Base-by-base conservation (phyloP, 2,113 vertebrate genomes). In the Dolichotis patagonum region DNA sequence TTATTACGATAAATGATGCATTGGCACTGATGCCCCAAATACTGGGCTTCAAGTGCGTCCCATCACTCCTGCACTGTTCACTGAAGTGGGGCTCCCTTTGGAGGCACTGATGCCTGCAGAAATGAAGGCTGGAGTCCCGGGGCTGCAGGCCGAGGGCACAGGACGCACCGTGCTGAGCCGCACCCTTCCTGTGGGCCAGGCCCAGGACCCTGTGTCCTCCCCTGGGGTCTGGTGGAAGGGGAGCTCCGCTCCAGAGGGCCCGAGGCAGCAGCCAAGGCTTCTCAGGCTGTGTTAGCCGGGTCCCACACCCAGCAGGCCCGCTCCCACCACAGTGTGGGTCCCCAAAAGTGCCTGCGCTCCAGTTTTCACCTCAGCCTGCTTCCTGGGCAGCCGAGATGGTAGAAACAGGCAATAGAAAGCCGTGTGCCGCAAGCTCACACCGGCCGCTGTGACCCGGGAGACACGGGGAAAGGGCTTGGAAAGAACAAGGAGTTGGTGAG, bases 291-390 rank as follows among this genome's bases (percentile, higher is more conserved):
- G 16, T 43, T 32, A 46, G 46, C 19, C 35, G 32, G 14, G 4
- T 78, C 26, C 26, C 28, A 22, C 2, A 56, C 32, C 69, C 49
- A 1, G 0, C 2, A 1, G 1, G 11, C 60, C 19, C 19, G 17
- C 20, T 38, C 32, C 3, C 58, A 30, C 17, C 10, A 28, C 10
- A 28, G 5, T 13, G 1, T 43, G 28, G 26, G 28, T 30, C 24
- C 62, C 30, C 28, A 24, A 12, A 63, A 62, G 28, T 2, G 26
- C 26, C 13, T 38, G 30, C 0, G 0, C 1, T 43, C 32, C 32
- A 10, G 3, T 67, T 60, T 90, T n/a, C 73, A 77, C 38, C 43
- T 78, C 38, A 28, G 26, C 54, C 81, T 10, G 38, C 78, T 52
- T 77, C 63, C 63, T 38, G 49, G 22, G 67, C 52, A 41, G 13